These are phyloP conservation scores for Lophochroa leadbeateri DNA, from an alignment of 2,113 vertebrate genomes.

Conservation along the genomic window DNA sequence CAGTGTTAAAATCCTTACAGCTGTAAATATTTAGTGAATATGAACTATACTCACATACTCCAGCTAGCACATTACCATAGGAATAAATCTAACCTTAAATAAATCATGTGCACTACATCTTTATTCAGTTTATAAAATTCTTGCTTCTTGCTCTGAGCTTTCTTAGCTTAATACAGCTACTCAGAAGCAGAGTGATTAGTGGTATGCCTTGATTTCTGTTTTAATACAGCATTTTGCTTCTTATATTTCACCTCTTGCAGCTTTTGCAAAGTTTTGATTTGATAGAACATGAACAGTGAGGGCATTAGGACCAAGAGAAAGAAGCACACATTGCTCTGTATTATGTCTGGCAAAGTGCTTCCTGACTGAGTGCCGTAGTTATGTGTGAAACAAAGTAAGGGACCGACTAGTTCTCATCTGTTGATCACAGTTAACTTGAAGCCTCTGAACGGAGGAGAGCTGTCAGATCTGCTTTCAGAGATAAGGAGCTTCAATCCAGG, in stretches of 20 bases:
- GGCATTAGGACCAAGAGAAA: conserved; percentile 82
- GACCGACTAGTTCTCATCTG: conserved; percentile 75
- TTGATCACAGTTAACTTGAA: conserved; percentile 73
- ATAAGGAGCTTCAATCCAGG: conserved; percentile 6
- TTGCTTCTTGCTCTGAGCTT: background rate
- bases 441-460: conserved; percentile 52
- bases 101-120: conserved; percentile 9
- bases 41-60: background rate
- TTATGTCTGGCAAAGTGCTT: conserved; percentile 75
- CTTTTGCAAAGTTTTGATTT: conserved; percentile 39
- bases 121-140: conserved; percentile 9
- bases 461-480: conserved; percentile 55
- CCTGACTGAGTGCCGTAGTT: conserved; percentile 60
- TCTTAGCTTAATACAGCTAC: background rate
- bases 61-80: conserved; percentile 14
- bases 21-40: conserved; percentile 57
- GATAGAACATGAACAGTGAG: conserved; percentile 68
- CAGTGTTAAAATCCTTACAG: conserved; percentile 29
- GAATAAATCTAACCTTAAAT: conserved; percentile 41
- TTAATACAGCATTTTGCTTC: background rate
- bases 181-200: background rate
- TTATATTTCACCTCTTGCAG: conserved; percentile 6
- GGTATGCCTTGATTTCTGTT: conserved; percentile 12
- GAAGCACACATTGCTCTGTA: conserved; percentile 48
- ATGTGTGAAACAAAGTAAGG: conserved; percentile 74